Evolutionary conservation across 2,888 invertebrate species (phyloP).

Genomic region (Cephalotes varians): DNA sequence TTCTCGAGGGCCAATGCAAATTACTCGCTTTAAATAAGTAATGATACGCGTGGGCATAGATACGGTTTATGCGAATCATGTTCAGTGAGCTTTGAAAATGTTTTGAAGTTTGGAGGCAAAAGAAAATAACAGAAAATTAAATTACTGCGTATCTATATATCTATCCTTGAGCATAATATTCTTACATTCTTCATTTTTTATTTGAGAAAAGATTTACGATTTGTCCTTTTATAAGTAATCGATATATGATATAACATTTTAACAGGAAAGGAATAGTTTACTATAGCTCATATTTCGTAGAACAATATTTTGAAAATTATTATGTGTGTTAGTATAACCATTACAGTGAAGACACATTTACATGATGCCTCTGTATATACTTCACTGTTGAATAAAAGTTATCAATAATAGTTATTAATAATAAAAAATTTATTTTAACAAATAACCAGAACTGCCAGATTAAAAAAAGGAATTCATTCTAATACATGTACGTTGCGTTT

Average conservation of each 20-base stretch:
- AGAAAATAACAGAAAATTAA: not conserved
- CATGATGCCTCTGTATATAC: no score
- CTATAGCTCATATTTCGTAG: not conserved
- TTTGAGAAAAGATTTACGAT: constrained; percentile 9
- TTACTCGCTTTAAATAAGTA: constrained; percentile 47
- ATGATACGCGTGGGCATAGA: not conserved
- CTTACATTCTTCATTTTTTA: no score
- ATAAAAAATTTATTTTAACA: no score
- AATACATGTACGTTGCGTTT: no score
- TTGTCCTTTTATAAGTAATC: not conserved
- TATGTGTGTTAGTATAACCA: no score
- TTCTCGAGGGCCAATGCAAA: not conserved
- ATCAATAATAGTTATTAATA: no score
- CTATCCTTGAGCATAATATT: not conserved
- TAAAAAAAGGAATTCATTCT: no score
- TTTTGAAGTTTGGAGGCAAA: not conserved
- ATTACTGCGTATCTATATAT: not conserved
- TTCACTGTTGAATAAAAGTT: no score
- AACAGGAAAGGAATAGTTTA: not conserved
- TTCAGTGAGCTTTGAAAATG: not conserved
- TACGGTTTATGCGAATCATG: not conserved
- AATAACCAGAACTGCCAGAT: no score
- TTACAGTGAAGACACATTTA: no score
- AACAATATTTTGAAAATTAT: no score
- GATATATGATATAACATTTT: no score